Base-by-base conservation (phyloP, 2,888 invertebrate genomes). In the Ditylenchus weischeri region DNA sequence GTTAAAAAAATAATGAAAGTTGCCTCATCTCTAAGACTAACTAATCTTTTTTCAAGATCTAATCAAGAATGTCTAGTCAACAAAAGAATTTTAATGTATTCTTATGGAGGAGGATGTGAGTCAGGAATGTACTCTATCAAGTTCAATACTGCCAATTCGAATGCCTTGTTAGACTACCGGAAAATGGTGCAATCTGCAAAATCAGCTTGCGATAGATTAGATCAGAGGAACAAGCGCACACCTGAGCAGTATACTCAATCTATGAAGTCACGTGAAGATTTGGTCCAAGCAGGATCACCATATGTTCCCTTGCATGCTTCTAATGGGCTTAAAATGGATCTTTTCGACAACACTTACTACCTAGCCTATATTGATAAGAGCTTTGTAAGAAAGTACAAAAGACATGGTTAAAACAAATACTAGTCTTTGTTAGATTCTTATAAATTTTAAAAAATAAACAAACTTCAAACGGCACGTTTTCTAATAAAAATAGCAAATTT, bases 41-140 rank as follows among this genome's bases (percentile, higher is more conserved):
- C 10, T 11, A 13, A 11, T 15, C 5, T 18, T 23, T 19, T 50
- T 50, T 18, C 6, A 18, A 54, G 21, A 54, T 54, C 21, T 18
- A 11, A 7, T 54, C 29, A 23, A 54, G 54, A 54, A 18, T 15
- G 15, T 11, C 29, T 54, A 11, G n/a, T 23, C 54, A 29, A 54
- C 54, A 54, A 76, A 81, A 89, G 90, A 75, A 87, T 95, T 72
- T 90, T 89, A 0, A 84, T 98, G 63, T 98, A 98, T 85, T 96
- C 96, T 0, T 98, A 98, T 83, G 98, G 98, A 0, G 96, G 96
- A 0, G 98, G 98, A 0, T 85, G 93, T 19, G 93, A 94, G 3
- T 74, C 80, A 0, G 78, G 79, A 11, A 77, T 81, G 76, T 80
- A 67, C 62, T 69, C 72, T 35, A 59, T 77, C 38, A 50, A 29